Evolutionary conservation across 1,140 invertebrate genomes (phyloP), one percentile per base, ranked within the genome.

Genomic region (Euwallacea fornicatus): DNA sequence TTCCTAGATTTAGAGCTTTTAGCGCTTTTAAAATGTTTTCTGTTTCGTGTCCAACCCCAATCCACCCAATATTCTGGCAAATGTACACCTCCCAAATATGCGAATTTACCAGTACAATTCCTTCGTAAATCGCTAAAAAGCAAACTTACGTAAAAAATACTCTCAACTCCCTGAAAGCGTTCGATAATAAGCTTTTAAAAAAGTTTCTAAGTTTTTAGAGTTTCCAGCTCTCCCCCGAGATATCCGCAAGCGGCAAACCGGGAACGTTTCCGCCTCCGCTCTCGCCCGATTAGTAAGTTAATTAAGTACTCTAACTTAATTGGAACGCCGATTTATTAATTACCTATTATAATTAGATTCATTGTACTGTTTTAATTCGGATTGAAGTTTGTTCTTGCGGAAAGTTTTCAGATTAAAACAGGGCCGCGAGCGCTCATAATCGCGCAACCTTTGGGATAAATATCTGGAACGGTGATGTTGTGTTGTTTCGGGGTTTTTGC

Each of bases 171-270:
- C 76, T 71, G 73, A 72, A 75, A 76, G 76, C 73, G 77, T 79
- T 74, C 78, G 78, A 80, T 81, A 80, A 81, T 81, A 80, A 81
- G 79, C 79, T 81, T 81, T 81, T 79, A 80, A 81, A 33, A 81
- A 81, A 80, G 79, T 77, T 80, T 81, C 71, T 73, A 77, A 71
- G 75, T 75, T 76, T 33, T 79, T 80, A 77, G 78, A 77, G 77
- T 77, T 78, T 80, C 42, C 76, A 74, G 78, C 74, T 78, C 75
- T 78, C 79, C 77, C 78, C 58, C 67, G 76, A 74, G 78, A 74
- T 58, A 64, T 56, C 21, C 64, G 56, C 62, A 46, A 68, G 63
- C 16, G 15, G 21, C 63, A 42, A 65, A 33, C 41, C 15, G 46
- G 33, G 13, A 46, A 10, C 44, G 61, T 50, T 63, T 47, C 61